These are phyloP conservation scores for Philonicus albiceps DNA, from an alignment of 2,888 invertebrate species.

Conservation along the genomic window DNA sequence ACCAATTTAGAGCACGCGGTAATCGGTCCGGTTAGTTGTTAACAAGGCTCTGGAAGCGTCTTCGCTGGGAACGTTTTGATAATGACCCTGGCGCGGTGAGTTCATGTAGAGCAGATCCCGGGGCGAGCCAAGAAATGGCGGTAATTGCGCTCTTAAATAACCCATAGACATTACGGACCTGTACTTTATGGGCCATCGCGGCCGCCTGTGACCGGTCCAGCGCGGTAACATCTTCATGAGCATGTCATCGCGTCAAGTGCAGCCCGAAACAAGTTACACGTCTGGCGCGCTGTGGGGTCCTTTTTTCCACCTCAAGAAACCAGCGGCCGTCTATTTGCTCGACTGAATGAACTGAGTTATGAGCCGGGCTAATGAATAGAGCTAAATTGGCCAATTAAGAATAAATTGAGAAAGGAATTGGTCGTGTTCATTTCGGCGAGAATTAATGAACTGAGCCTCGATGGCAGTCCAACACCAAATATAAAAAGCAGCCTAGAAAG, in stretches of 20 bases:
- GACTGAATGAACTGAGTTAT: background rate
- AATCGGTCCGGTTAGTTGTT: background rate
- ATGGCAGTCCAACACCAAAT: background rate
- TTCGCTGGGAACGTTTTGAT: conserved; percentile 11
- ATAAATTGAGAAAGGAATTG: conserved; percentile 22
- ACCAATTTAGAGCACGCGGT: background rate
- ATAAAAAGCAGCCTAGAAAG: background rate
- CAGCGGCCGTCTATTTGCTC: background rate
- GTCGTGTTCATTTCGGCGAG: background rate
- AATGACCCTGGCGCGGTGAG: conserved; percentile 4
- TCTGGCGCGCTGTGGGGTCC: conserved; percentile 17
- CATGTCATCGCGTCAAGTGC: conserved; percentile 15
- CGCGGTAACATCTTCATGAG: conserved; percentile 28
- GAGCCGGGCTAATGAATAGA: conserved; percentile 9
- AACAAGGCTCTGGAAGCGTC: background rate
- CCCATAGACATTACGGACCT: conserved; percentile 3
- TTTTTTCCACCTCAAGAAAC: background rate
- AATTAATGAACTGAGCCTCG: background rate
- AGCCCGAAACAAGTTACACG: background rate
- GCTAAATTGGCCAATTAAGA: conserved; percentile 30
- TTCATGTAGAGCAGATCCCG: background rate
- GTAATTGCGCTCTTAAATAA: conserved; percentile 27
- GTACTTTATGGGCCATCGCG: background rate
- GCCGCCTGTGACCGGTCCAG: background rate
- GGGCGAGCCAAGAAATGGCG: conserved; percentile 18